Conservation (phyloP, 2,113 vertebrate species). For the Datnioides undecimradiatus region DNA sequence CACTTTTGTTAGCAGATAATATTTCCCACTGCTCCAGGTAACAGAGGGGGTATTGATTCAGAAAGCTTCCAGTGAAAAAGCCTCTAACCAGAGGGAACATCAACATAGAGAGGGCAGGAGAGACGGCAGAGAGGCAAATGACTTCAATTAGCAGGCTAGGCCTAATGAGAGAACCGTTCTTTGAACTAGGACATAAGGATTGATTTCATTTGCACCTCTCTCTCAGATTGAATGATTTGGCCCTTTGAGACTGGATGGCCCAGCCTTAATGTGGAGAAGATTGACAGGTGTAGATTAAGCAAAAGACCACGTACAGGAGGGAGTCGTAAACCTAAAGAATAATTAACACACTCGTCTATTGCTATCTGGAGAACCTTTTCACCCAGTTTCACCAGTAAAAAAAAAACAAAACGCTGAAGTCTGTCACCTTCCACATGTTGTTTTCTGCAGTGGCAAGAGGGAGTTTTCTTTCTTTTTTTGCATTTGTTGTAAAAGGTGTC, state of each 20-base stretch:
- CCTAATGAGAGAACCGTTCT: slow-evolving; percentile 68
- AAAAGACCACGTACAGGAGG: neutral
- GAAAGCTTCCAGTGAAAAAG: slow-evolving; percentile 36
- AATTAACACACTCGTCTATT: slow-evolving; percentile 21
- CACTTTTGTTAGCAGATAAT: slow-evolving; percentile 49
- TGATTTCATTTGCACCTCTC: slow-evolving; percentile 64
- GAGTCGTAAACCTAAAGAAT: slow-evolving; percentile 20
- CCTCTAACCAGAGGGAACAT: slow-evolving; percentile 50
- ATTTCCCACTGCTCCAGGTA: slow-evolving; percentile 26
- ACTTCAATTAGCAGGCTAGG: slow-evolving; percentile 69
- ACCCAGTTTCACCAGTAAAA: neutral
- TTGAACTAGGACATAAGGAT: slow-evolving; percentile 69
- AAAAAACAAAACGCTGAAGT: no score
- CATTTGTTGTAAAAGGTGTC: neutral
- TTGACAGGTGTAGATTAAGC: slow-evolving; percentile 46
- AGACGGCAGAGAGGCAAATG: slow-evolving; percentile 68
- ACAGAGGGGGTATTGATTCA: slow-evolving; percentile 59
- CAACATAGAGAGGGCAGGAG: slow-evolving; percentile 53
- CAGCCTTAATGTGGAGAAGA: slow-evolving; percentile 17
- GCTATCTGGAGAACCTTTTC: neutral
- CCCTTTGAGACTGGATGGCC: slow-evolving; percentile 27
- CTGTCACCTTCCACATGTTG: neutral
- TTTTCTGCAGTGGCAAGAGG: neutral
- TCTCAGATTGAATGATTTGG: slow-evolving; percentile 44
- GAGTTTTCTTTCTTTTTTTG: slow-evolving; percentile 8